A percentile compares a stretch with the other conserved stretches of the same genome.
phyloP scores from a whole-genome alignment of 2,888 invertebrate genomes.

The Escarpia spicata region DNA sequence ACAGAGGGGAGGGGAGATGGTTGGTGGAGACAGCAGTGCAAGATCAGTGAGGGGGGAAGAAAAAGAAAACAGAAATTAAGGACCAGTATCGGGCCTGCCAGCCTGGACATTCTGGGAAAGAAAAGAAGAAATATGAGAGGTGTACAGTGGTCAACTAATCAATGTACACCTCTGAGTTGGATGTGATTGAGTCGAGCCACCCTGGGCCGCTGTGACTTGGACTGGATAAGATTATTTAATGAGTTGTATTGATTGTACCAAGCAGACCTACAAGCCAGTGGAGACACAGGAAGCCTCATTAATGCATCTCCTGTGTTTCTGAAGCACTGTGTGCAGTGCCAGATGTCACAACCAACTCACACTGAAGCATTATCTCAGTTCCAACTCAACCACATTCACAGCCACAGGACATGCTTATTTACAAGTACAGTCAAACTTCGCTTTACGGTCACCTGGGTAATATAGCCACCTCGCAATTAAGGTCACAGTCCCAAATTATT shows the following conservation, averaged over 20 bases:
- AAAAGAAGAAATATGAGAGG: too few relatives aligned
- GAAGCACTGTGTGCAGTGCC: background rate
- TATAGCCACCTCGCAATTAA: too few relatives aligned
- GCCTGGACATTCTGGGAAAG: too few relatives aligned
- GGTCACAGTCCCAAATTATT: too few relatives aligned
- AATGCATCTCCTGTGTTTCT: background rate
- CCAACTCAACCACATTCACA: background rate
- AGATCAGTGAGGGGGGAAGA: too few relatives aligned
- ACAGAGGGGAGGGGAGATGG: too few relatives aligned
- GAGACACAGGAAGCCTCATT: background rate
- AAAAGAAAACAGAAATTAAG: too few relatives aligned
- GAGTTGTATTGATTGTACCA: background rate
- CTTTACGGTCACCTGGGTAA: background rate
- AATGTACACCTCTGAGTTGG: background rate
- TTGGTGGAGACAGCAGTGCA: too few relatives aligned
- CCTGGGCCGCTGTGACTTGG: background rate
- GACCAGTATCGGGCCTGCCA: too few relatives aligned
- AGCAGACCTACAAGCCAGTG: background rate
- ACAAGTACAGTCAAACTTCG: background rate
- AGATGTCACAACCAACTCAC: background rate
- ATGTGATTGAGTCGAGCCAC: background rate
- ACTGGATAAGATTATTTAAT: background rate
- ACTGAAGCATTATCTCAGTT: background rate
- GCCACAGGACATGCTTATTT: background rate
- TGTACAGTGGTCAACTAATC: too few relatives aligned